These are phyloP conservation scores for Pyrrhosoma nymphula DNA, from an alignment of 2,888 invertebrate species.

Conservation along the genomic window DNA sequence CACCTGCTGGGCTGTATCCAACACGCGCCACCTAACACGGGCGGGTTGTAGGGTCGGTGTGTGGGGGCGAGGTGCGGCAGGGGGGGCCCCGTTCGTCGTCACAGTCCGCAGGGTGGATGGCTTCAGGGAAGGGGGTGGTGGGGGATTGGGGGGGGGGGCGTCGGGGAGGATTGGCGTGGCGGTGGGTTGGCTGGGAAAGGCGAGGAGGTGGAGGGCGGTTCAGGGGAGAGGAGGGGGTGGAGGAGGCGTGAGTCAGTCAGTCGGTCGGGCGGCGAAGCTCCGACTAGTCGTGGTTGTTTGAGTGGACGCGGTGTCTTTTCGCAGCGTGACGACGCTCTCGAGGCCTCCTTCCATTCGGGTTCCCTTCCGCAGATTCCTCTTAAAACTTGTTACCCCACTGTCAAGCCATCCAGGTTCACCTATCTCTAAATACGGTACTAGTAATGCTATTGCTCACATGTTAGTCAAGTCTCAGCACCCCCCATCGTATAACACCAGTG, in stretches of 20 bases:
- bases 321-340: neutral
- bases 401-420: neutral
- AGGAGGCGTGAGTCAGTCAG: conserved; percentile 46
- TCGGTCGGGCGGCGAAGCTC: conserved; percentile 52
- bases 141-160: neutral
- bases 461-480: too few species aligned
- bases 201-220: neutral
- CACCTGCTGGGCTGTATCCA: neutral
- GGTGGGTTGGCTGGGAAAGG: neutral
- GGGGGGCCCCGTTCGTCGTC: neutral
- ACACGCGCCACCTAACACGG: neutral
- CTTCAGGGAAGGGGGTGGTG: neutral
- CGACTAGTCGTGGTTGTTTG: neutral
- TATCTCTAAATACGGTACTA: too few species aligned
- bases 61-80: neutral
- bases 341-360: neutral
- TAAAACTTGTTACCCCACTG: neutral
- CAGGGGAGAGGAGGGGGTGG: neutral
- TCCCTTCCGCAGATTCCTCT: neutral
- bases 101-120: neutral
- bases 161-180: neutral
- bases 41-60: too few species aligned
- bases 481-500: too few species aligned
- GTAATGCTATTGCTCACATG: too few species aligned
- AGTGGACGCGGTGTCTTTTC: neutral